Evolutionary conservation across 2,113 vertebrate genomes (phyloP).

Genomic region (Pitta sordida): DNA sequence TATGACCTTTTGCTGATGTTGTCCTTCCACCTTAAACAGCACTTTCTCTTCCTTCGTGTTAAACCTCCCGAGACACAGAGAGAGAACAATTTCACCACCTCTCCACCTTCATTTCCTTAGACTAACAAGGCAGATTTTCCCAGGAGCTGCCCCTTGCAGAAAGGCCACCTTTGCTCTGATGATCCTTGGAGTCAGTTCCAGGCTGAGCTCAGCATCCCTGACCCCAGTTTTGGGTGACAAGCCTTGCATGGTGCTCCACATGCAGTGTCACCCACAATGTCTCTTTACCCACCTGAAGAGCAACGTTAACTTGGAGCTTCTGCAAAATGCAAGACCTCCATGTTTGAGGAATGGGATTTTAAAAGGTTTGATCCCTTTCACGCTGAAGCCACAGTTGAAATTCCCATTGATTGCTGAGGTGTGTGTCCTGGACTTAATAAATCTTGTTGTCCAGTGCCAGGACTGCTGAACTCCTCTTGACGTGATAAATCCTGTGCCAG

Average conservation of each 20-base stretch:
- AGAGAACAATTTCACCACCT: conserved; percentile 14
- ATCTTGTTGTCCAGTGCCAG: background rate
- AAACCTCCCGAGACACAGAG: background rate
- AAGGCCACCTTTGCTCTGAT: background rate
- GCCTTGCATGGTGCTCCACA: rapidly evolving
- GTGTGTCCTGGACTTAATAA: background rate
- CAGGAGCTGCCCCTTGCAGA: background rate
- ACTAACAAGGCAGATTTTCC: background rate
- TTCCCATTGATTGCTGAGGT: background rate
- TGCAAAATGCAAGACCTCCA: background rate
- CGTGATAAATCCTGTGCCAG: background rate
- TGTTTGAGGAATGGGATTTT: background rate
- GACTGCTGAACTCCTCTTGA: background rate
- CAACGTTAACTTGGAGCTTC: background rate
- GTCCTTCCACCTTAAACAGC: conserved; percentile 3
- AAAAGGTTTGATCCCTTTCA: background rate
- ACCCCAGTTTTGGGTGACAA: background rate
- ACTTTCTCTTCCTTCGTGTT: conserved; percentile 6
- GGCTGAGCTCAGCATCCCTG: background rate
- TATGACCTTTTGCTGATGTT: conserved; percentile 32
- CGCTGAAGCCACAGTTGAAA: background rate
- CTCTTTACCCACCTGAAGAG: background rate
- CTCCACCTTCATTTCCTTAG: conserved; percentile 10
- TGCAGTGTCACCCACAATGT: too few species aligned
- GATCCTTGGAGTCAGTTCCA: background rate